Conservation (phyloP, 2,888 invertebrate species). For the Laothoe populi region DNA sequence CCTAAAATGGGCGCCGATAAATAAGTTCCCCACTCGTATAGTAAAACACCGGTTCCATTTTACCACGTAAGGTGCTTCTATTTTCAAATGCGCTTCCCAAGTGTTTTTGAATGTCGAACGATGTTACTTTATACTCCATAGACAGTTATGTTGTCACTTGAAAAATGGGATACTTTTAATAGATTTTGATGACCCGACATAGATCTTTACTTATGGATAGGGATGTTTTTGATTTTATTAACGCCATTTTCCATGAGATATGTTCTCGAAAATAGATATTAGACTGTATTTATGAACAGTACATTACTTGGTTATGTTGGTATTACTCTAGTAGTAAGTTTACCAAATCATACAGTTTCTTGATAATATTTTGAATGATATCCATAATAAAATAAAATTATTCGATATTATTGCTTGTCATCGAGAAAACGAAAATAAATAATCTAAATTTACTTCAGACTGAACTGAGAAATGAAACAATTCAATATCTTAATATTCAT, state of each 20-base stretch:
- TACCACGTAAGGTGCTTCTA: constrained; percentile 9
- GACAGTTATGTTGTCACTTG: background rate
- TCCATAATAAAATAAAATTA: too few relatives aligned
- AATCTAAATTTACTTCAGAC: too few relatives aligned
- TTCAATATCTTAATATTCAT: too few relatives aligned
- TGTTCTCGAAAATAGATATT: background rate
- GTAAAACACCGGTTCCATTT: constrained; percentile 5
- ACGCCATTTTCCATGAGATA: background rate
- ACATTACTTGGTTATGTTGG: too few relatives aligned
- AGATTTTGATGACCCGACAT: background rate
- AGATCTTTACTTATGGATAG: background rate
- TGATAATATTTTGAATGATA: too few relatives aligned
- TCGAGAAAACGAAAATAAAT: too few relatives aligned
- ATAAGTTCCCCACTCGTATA: constrained; percentile 29
- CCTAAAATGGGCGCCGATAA: constrained; percentile 26
- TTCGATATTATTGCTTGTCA: too few relatives aligned
- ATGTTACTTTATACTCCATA: background rate
- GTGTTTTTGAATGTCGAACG: background rate
- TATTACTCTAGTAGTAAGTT: too few relatives aligned
- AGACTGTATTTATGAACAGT: too few relatives aligned
- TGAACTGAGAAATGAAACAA: too few relatives aligned
- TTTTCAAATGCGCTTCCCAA: background rate
- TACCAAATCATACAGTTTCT: too few relatives aligned
- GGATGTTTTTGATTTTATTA: background rate
- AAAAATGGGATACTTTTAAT: background rate